Conservation (phyloP, 2,113 vertebrate species). For the Sphyrna mokarran region DNA sequence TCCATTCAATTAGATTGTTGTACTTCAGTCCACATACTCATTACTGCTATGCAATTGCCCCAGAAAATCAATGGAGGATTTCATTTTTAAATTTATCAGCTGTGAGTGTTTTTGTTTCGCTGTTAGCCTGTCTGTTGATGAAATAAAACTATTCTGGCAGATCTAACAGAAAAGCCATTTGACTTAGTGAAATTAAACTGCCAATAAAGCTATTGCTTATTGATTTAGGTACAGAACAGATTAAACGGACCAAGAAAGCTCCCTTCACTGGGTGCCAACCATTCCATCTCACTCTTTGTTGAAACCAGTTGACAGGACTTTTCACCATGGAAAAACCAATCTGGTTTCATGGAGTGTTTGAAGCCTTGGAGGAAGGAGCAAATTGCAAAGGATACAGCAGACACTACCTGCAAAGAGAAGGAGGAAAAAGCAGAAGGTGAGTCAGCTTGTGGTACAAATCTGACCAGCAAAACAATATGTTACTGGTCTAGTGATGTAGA, state of each 20-base stretch:
- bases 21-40: background rate
- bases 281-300: background rate
- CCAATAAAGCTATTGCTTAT: background rate
- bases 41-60: background rate
- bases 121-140: background rate
- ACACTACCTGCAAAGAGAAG: background rate
- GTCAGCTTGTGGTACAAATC: background rate
- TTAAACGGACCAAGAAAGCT: background rate
- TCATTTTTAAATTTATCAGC: background rate
- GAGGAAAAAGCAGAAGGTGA: background rate
- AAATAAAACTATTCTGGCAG: slow-evolving; percentile 14
- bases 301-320: background rate
- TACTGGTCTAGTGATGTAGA: background rate
- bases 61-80: background rate
- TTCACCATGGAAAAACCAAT: background rate
- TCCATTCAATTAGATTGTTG: background rate
- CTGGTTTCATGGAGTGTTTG: background rate
- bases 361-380: background rate
- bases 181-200: background rate
- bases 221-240: background rate
- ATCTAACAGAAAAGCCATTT: background rate
- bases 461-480: background rate
- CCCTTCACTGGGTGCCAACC: background rate
- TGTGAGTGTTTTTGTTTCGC: background rate
- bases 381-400: background rate